phyloP scores from a whole-genome alignment of 2,888 invertebrate genomes.

The Ectobius pallidus region DNA sequence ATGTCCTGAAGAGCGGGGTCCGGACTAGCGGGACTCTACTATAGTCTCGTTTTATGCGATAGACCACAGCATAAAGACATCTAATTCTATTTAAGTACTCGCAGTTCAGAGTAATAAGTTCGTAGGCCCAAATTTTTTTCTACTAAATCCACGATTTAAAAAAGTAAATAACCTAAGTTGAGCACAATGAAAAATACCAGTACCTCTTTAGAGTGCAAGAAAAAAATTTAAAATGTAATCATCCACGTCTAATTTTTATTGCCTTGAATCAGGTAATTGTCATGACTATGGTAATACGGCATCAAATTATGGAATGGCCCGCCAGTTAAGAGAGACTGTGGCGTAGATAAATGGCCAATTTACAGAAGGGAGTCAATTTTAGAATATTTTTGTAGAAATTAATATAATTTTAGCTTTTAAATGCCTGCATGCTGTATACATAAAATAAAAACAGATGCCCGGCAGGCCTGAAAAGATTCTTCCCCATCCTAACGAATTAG shows the following conservation, averaged over 20 bases:
- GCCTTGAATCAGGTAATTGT: neutral
- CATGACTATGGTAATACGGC: neutral
- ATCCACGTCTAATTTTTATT: neutral
- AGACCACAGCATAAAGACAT: no score
- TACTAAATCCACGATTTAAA: no score
- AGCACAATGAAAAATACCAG: no score
- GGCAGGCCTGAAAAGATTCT: neutral
- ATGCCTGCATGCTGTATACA: conserved; percentile 9
- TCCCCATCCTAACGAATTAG: neutral
- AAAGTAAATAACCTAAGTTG: no score
- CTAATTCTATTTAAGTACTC: no score
- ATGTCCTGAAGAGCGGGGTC: no score
- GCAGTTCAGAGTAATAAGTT: no score
- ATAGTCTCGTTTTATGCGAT: no score
- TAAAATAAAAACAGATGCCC: conserved; percentile 16
- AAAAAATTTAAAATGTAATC: no score
- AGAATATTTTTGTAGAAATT: neutral
- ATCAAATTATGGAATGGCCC: neutral
- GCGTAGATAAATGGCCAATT: conserved; percentile 22
- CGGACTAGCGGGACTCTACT: no score
- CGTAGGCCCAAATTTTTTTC: no score
- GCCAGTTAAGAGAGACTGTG: neutral
- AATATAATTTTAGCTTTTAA: conserved; percentile 13
- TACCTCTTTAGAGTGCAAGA: no score
- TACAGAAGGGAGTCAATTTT: conserved; percentile 2